Conservation (phyloP, 2,797 vertebrate species). For the Amblyraja radiata region DNA sequence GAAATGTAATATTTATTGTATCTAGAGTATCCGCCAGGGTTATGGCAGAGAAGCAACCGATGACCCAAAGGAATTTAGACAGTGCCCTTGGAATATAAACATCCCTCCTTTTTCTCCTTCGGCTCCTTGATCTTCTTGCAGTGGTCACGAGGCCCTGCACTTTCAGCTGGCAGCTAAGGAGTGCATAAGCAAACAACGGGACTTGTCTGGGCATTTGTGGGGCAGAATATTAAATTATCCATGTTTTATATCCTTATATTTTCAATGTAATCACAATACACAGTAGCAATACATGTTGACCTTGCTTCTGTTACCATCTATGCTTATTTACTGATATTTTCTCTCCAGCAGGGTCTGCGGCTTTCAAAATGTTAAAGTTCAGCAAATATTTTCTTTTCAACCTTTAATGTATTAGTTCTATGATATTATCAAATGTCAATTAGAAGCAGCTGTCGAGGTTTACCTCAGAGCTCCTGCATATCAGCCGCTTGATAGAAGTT, state of each 20-base stretch:
- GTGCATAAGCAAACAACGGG: neutral
- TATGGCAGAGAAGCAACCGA: neutral
- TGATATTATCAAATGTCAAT: neutral
- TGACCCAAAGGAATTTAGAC: neutral
- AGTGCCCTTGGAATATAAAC: neutral
- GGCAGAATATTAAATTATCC: neutral
- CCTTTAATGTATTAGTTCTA: neutral
- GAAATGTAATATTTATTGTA: neutral
- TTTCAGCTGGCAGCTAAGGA: neutral
- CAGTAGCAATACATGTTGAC: neutral
- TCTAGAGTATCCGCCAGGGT: neutral
- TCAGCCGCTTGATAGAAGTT: neutral
- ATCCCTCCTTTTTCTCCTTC: neutral
- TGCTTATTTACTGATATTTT: neutral
- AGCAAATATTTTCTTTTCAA: neutral
- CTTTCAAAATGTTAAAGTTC: constrained; percentile 3
- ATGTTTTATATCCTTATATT: neutral
- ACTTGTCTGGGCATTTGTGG: neutral
- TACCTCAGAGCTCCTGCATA: neutral
- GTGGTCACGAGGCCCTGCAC: neutral
- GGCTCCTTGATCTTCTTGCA: neutral
- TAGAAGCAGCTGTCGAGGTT: neutral
- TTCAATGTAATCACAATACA: neutral
- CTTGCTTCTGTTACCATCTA: neutral
- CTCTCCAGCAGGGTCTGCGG: neutral